Percentiles rank a stretch among this genome's conserved stretches.
Evolutionary conservation across 2,113 vertebrate species (phyloP).

Genomic region (Bufo bufo): DNA sequence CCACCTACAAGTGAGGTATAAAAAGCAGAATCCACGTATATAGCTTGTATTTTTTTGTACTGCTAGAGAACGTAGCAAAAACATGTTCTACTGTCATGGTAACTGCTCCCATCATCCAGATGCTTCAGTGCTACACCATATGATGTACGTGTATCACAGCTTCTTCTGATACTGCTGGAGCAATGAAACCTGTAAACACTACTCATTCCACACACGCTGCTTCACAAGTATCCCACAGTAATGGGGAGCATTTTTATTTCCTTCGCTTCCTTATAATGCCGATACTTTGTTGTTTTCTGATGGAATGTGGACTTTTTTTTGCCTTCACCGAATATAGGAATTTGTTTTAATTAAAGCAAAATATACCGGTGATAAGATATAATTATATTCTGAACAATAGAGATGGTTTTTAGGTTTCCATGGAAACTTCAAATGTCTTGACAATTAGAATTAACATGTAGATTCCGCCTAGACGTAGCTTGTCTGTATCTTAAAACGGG

Average conservation of each 20-base stretch:
- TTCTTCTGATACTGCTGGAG: background rate
- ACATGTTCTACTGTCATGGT: background rate
- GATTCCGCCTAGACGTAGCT: background rate
- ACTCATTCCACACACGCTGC: background rate
- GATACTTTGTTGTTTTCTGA: background rate
- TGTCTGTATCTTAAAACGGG: background rate
- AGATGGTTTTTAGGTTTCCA: conserved; percentile 10
- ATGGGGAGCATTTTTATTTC: background rate
- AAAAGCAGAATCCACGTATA: background rate
- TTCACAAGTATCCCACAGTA: background rate
- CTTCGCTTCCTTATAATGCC: background rate
- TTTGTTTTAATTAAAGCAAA: background rate
- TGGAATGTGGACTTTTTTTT: background rate
- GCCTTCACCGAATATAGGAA: background rate
- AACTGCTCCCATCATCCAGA: conserved; percentile 4
- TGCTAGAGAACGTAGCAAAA: background rate
- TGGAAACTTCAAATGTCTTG: conserved; percentile 21
- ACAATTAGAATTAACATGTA: background rate
- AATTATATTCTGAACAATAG: background rate
- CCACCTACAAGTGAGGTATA: background rate
- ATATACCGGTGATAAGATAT: background rate
- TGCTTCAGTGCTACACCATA: background rate
- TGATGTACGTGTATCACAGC: background rate
- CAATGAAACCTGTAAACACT: background rate
- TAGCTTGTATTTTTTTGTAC: background rate